A percentile compares a stretch with the other conserved stretches of the same genome.
Conservation (phyloP, 53 echinoderm and acorn worm genomes). For the Patiria pectinifera region DNA sequence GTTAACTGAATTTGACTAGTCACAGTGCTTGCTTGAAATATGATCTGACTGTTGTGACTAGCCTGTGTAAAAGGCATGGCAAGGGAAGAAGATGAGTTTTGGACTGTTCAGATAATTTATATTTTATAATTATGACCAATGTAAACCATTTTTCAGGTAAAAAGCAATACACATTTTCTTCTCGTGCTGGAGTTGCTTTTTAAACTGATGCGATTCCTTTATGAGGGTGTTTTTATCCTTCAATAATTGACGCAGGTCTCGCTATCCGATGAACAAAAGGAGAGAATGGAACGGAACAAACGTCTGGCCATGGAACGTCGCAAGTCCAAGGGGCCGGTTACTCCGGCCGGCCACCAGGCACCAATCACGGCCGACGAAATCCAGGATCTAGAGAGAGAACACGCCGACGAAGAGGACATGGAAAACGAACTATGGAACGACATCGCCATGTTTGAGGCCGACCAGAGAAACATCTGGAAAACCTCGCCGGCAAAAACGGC, state of each 20-base stretch:
- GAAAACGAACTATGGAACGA: conserved; percentile 65
- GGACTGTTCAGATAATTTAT: no score
- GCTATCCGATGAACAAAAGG: conserved; percentile 83
- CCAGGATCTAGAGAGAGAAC: conserved; percentile 18
- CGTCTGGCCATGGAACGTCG: conserved; percentile 78
- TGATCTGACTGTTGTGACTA: no score
- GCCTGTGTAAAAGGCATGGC: no score
- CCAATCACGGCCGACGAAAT: conserved; percentile 37
- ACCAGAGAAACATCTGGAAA: conserved; percentile 47
- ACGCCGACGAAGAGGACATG: conserved; percentile 47
- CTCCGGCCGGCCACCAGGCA: conserved; percentile 19
- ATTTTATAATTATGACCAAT: no score
- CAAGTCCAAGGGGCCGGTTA: conserved; percentile 42
- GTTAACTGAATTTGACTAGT: no score
- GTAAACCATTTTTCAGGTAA: no score
- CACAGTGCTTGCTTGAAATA: no score
- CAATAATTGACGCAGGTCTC: conserved; percentile 28
- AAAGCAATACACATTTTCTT: no score
- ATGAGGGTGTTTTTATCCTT: not conserved
- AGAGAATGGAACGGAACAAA: conserved; percentile 89
- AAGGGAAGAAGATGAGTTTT: no score
- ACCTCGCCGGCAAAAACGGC: not conserved
- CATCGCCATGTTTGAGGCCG: conserved; percentile 51
- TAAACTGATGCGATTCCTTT: no score
- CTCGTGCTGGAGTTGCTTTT: no score